Evolutionary conservation across 1,140 invertebrate genomes (phyloP), one percentile per base, ranked within the genome.

Genomic region (Anastrepha ludens): DNA sequence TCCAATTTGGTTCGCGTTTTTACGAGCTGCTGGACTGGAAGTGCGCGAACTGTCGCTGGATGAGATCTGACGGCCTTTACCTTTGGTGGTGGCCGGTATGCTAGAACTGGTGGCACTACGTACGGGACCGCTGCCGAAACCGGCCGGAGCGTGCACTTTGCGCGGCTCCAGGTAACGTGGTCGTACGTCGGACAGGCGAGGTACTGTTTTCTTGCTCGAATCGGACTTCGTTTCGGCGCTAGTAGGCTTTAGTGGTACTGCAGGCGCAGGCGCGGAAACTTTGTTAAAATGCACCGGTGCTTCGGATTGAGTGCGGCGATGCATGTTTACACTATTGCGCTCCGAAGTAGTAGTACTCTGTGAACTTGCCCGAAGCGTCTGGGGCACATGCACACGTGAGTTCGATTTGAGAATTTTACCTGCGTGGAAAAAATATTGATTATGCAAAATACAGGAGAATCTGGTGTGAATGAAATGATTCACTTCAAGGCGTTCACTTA

Each of bases 21-120:
- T 94, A 85, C 94, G 95, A 90, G 95, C 94, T 0, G 95, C 95
- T 13, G 96, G 96, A 91, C 95, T 96, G 0, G 95, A 96, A 74
- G 95, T 96, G 74, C 96, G 95, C 0, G 96, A 93, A 88, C 92
- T 93, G 62, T 92, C 93, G 88, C 92, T 93, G 86, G 93, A 93
- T 17, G 93, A 93, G 85, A 92, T 91, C 86, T 92, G 91, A 85
- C 92, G 90, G 62, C 90, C 90, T 85, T 91, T 91, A n/a, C 88
- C 89, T 3, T 90, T 90, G 59, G 89, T 90, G 88, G 59, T 91
- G 29, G 89, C 88, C 15, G 91, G 90, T 86, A 96, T 91, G 94
- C 95, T 59, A 93, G 96, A 17, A 94, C 95, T 88, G 94, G 95
- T 89, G 94, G 94, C 90, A 94, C 94, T 91, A 87, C 91, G 89